phyloP scores from a whole-genome alignment of 2,888 invertebrate genomes.

The Lithosia quadra region DNA sequence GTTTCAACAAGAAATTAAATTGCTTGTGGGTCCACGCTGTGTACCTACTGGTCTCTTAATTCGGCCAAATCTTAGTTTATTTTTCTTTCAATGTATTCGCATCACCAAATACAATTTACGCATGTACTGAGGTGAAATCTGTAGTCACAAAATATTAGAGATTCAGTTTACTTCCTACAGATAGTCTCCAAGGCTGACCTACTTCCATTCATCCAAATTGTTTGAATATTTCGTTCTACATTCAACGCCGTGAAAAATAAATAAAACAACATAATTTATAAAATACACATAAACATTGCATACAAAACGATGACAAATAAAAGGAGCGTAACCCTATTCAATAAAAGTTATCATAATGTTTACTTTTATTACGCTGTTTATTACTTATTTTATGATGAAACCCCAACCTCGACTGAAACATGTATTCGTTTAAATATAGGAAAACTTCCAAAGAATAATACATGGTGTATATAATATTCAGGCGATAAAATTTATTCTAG shows the following conservation, averaged over 20 bases:
- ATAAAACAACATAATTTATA: conserved; percentile 44
- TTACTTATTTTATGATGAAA: conserved; percentile 53
- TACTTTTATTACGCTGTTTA: conserved; percentile 61
- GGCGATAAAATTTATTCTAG: neutral
- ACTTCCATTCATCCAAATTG: neutral
- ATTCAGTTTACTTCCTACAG: neutral
- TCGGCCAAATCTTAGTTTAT: too few relatives aligned
- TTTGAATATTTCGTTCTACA: neutral
- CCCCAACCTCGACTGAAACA: conserved; percentile 37
- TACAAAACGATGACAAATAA: conserved; percentile 50
- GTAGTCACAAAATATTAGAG: neutral
- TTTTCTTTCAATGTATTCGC: too few relatives aligned
- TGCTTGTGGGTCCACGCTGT: too few relatives aligned
- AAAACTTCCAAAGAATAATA: conserved; percentile 29
- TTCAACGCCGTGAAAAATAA: conserved; percentile 18
- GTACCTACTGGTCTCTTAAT: too few relatives aligned
- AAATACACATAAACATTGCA: conserved; percentile 38
- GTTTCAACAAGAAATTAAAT: too few relatives aligned
- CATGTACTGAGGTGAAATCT: too few relatives aligned
- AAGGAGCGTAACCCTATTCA: conserved; percentile 49
- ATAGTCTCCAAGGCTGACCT: neutral
- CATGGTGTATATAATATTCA: neutral
- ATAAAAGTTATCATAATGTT: conserved; percentile 62
- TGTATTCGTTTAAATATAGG: conserved; percentile 51
- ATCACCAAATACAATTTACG: too few relatives aligned